These are phyloP conservation scores for Smutsia gigantea DNA, from an alignment of 2,797 vertebrate genomes.

Conservation along the genomic window DNA sequence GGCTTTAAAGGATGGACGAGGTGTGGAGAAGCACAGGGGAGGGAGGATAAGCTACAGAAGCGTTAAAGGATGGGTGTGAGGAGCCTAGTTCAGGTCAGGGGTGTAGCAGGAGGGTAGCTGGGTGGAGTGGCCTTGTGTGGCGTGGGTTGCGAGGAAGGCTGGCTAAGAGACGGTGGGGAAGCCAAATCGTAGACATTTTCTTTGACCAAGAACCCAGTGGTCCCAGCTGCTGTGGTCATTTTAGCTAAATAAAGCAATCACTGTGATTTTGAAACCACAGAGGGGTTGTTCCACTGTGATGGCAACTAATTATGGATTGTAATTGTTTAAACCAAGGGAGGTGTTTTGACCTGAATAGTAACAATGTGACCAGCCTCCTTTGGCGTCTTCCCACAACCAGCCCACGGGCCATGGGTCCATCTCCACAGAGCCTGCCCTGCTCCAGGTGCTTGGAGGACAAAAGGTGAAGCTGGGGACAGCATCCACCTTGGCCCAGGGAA, in stretches of 20 bases:
- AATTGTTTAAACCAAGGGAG: conserved; percentile 66
- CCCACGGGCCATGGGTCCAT: not conserved
- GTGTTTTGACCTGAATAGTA: conserved; percentile 76
- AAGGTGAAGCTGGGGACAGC: not conserved
- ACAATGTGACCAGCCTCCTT: not conserved
- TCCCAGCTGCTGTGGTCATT: not conserved
- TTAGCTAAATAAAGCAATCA: conserved; percentile 69
- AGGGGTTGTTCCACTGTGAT: conserved; percentile 66
- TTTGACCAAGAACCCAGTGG: not conserved
- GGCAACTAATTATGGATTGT: conserved; percentile 75
- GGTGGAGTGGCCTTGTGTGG: not conserved
- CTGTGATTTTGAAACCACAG: conserved; percentile 77
- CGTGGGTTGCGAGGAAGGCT: not conserved
- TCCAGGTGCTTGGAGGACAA: not conserved
- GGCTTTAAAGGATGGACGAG: not conserved
- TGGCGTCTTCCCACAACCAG: not conserved
- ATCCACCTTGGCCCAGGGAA: not conserved
- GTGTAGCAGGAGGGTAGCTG: too few relatives aligned
- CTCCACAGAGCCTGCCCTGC: not conserved
- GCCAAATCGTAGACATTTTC: not conserved
- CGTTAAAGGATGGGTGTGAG: not conserved
- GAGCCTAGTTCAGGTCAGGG: not conserved
- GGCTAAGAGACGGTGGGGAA: not conserved
- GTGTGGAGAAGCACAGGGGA: not conserved
- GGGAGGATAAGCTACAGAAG: not conserved